Conservation (phyloP, 2,113 vertebrate species). For the Callipepla californica region DNA sequence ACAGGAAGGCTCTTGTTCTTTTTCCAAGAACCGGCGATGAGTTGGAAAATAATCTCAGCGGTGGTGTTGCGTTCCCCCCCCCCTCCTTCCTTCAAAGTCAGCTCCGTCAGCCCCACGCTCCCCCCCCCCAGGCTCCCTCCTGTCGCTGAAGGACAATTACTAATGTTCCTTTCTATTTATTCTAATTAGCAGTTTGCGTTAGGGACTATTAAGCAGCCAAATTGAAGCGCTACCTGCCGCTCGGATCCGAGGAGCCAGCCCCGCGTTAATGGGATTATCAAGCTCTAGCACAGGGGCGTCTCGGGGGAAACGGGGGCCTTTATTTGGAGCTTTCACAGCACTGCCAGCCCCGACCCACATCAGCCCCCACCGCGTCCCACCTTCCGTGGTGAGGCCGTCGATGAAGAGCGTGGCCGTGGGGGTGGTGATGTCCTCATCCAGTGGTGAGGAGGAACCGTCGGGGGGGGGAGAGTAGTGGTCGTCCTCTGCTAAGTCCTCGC, state of each 20-base stretch:
- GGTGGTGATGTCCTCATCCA: background rate
- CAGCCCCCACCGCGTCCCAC: conserved; percentile 50
- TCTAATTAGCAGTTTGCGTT: conserved; percentile 53
- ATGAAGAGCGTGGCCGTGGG: conserved; percentile 68
- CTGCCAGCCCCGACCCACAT: background rate
- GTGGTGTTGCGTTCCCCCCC: background rate
- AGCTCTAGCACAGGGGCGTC: background rate
- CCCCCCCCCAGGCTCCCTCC: conserved; percentile 17
- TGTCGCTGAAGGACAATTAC: conserved; percentile 31
- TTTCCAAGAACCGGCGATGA: background rate
- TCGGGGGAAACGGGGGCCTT: background rate
- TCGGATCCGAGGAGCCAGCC: background rate
- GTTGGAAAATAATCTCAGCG: conserved; percentile 10
- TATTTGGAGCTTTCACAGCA: background rate
- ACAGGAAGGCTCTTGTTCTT: conserved; percentile 1
- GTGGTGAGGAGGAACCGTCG: background rate
- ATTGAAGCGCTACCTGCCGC: conserved; percentile 21
- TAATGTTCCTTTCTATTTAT: conserved; percentile 34
- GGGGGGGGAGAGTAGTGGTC: conserved; percentile 71
- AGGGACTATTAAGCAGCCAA: conserved; percentile 35
- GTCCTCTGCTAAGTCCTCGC: conserved; percentile 83
- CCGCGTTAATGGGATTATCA: background rate
- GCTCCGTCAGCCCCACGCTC: background rate
- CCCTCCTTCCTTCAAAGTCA: conserved; percentile 6
- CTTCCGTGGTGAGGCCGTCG: conserved; percentile 84